phyloP scores from a whole-genome alignment of 2,797 vertebrate species.

The Vespertilio murinus region DNA sequence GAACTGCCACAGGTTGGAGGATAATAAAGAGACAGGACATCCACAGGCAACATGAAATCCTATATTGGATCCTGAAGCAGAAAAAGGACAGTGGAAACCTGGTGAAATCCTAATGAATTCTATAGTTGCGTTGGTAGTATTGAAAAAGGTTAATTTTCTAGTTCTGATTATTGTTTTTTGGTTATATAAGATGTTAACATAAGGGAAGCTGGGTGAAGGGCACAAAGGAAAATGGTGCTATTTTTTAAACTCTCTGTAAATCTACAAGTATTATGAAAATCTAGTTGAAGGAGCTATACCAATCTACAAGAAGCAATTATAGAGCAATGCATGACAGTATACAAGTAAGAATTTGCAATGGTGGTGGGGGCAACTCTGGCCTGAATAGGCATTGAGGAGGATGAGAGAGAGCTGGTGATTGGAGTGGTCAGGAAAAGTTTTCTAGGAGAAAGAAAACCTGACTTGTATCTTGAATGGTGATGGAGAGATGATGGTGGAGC shows the following conservation, averaged over 20 bases:
- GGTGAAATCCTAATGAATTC: neutral
- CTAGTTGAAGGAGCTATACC: neutral
- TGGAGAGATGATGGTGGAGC: neutral
- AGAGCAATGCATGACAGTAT: neutral
- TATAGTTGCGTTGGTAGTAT: neutral
- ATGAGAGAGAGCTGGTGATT: neutral
- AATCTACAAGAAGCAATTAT: neutral
- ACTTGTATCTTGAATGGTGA: neutral
- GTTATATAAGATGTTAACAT: neutral
- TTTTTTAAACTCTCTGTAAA: neutral
- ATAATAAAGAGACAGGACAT: neutral
- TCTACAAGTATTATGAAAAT: neutral
- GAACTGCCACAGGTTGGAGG: neutral
- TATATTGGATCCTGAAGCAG: neutral
- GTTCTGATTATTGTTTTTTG: neutral
- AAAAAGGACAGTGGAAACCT: neutral
- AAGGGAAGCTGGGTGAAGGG: neutral
- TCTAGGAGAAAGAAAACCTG: neutral
- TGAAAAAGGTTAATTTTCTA: neutral
- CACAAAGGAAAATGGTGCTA: neutral
- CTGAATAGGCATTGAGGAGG: too few species aligned
- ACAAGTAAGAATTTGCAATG: neutral
- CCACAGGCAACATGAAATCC: neutral
- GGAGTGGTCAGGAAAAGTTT: neutral
- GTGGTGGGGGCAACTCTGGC: too few species aligned